Evolutionary conservation across 92 coral and sea anemone genomes (phyloP), one percentile per base, ranked within the genome.

Genomic region (Parazoanthus atlanticus): DNA sequence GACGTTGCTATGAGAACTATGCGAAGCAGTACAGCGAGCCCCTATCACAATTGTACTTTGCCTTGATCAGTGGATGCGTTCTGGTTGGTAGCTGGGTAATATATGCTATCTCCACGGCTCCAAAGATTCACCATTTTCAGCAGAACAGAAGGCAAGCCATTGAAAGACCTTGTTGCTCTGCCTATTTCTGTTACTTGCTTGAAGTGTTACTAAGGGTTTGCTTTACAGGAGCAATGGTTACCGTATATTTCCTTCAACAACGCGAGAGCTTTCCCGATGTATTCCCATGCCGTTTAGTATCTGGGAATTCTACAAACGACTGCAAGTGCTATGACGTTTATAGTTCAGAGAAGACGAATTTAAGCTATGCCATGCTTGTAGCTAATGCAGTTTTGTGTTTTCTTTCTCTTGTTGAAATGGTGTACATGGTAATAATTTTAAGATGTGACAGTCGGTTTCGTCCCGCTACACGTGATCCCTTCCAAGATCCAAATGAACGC

Each of bases 21-120:
- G 65, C 82, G 3, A 38, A 71, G 19, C 26, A 72, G 32, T 72
- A 81, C 36, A 54, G 33, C 61, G 33, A 34, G 49, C 88, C 88
- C 56, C 66, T 88, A 2, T 82, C 91, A 30, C 91, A 88, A 41
- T 36, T 88, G 80, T 47, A 38, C 19, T 88, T 88, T 34, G 91
- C 91, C 15, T 11, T 88, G 70, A 74, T 88, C 33, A 81, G 85
- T 41, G 91, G 91, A 0, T 81, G 86, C 73, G 56, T 28, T 29
- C 13, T 82, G 26, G 54, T 88, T 21, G 91, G 82, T 29, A 71
- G 76, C 34, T 88, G 91, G 91, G 19, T 81, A 36, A 41, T 75
- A 30, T 74, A 79, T 32, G 88, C 91, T 67, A 66, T 81, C 54
- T 81, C 25, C 61, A 46, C 73, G 34, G 82, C 80, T 43, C 91